Evolutionary conservation across 2,113 vertebrate species (phyloP), one percentile per base, ranked within the genome.

Genomic region (Leptobrachium leishanense): DNA sequence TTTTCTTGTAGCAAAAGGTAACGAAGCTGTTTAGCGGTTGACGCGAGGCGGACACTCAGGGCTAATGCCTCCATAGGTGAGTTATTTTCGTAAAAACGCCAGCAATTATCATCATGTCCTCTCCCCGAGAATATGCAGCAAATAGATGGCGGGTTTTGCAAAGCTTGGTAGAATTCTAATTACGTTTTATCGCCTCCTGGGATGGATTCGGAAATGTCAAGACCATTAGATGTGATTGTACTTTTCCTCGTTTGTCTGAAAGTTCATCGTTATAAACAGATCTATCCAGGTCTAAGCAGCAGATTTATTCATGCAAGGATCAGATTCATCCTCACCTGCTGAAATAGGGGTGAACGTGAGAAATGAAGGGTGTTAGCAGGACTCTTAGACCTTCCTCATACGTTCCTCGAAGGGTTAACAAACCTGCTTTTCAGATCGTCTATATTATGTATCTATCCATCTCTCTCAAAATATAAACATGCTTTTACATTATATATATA

Each of bases 181-280:
- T 64, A 68, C n/a, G 10, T 62, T 59, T 68, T n/a, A 41, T n/a
- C 7, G 43, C 63, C 76, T 46, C 57, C 10, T 11, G 66, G 76
- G 76, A 43, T n/a, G 57, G 2, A 63, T 53, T 71, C 20, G 10
- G 41, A 78, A 78, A 78, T 78, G 76, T 71, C 76, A 77, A 39
- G 20, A 46, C 57, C 31, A 43, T 76, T 76, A 68, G 7, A 12
- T 57, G 42, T 69, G n/a, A 69, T 69, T 43, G 55, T 43, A 62
- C 54, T 42, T 42, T 40, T 55, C 15, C 12, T 15, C 8, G 15
- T 41, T 73, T 39, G 9, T 53, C 10, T 0, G 42, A 77, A 77
- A 77, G 75, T 77, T 77, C 75, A 77, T 69, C 7, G 13, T 59
- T 20, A 64, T 50, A 71, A 77, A 64, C 43, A 50, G 12, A 46